A percentile compares a stretch with the other conserved stretches of the same genome.
Evolutionary conservation across 2,113 vertebrate genomes (phyloP).

Genomic region (Nycticryphes semicollaris): DNA sequence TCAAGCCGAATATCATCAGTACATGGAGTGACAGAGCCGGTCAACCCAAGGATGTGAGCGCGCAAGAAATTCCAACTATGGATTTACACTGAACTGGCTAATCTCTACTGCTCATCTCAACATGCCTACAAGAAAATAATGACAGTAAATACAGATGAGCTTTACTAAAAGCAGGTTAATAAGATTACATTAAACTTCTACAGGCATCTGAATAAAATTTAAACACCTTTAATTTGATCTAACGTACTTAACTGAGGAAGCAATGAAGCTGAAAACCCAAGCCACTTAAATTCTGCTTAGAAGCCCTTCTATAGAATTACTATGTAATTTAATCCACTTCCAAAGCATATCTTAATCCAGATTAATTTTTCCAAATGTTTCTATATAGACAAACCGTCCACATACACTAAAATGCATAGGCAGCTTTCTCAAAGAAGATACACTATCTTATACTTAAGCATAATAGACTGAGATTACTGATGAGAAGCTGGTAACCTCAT

Average conservation of each 20-base stretch:
- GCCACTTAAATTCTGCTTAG: constrained; percentile 14
- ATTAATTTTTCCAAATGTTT: background rate
- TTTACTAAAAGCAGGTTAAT: background rate
- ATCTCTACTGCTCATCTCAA: background rate
- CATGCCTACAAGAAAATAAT: background rate
- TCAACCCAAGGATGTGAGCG: background rate
- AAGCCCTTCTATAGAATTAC: background rate
- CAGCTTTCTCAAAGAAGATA: background rate
- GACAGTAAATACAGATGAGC: background rate
- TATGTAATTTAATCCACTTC: constrained; percentile 13
- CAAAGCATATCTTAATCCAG: background rate
- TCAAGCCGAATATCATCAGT: background rate
- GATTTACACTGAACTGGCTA: background rate
- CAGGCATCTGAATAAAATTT: background rate
- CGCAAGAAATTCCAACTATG: background rate
- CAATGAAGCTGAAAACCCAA: constrained; percentile 15
- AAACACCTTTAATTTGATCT: constrained; percentile 6
- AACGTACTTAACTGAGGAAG: background rate
- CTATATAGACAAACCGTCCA: background rate
- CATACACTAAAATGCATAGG: background rate
- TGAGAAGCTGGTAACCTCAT: background rate
- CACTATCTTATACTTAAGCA: background rate
- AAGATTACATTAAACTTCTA: background rate
- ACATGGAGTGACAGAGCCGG: background rate
- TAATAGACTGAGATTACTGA: background rate